A percentile compares a stretch with the other conserved stretches of the same genome.
phyloP scores from a whole-genome alignment of 1,140 invertebrate genomes.

The Drosophila sp. region DNA sequence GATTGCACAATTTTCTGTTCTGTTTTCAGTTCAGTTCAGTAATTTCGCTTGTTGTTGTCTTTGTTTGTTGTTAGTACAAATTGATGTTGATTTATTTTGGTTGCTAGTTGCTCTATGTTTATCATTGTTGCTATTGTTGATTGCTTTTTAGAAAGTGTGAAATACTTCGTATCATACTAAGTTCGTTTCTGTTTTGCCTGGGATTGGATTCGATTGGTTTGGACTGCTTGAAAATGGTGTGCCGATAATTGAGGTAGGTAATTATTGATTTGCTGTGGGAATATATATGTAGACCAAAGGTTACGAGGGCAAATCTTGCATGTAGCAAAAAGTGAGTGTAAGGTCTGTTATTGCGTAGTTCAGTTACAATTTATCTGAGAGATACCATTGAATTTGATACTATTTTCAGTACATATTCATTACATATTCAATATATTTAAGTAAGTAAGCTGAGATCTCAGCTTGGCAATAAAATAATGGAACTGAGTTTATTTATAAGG shows the following conservation, averaged over 20 bases:
- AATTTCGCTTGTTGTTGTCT: slow-evolving; percentile 35
- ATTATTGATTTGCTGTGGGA: slow-evolving; percentile 62
- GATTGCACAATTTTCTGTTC: slow-evolving; percentile 74
- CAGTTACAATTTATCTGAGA: no score
- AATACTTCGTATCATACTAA: slow-evolving; percentile 50
- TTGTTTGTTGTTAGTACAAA: slow-evolving; percentile 62
- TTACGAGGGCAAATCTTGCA: neutral
- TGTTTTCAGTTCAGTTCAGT: slow-evolving; percentile 44
- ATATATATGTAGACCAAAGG: slow-evolving; percentile 21
- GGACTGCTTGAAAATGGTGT: slow-evolving; percentile 21
- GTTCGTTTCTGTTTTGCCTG: slow-evolving; percentile 26
- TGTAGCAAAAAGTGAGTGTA: neutral
- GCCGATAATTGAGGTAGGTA: slow-evolving; percentile 67
- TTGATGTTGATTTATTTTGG: slow-evolving; percentile 74
- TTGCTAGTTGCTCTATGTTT: slow-evolving; percentile 32
- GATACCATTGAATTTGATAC: no score
- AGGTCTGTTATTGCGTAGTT: no score
- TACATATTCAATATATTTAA: no score
- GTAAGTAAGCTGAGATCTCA: no score
- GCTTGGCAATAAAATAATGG: no score
- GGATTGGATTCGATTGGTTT: slow-evolving; percentile 9
- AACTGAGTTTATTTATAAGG: no score
- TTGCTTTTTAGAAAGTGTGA: slow-evolving; percentile 77
- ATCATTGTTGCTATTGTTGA: slow-evolving; percentile 56
- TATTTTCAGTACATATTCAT: no score